Base-by-base conservation (phyloP, 1,140 invertebrate genomes). In the Pseudomyrmex gracilis region DNA sequence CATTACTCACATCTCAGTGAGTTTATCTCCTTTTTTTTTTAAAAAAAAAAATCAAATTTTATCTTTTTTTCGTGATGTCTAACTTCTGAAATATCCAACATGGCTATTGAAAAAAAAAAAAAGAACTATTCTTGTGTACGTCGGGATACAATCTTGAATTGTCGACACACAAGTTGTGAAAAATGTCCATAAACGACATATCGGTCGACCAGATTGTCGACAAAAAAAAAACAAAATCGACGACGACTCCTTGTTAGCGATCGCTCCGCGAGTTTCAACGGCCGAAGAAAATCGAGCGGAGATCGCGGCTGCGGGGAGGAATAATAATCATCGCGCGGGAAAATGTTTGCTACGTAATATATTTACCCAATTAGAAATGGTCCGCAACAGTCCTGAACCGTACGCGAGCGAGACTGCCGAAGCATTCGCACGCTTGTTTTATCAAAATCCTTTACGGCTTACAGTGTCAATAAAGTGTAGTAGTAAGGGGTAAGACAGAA, bases 311-410 rank as follows among this genome's bases (percentile, higher is more conserved):
- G 55, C 2, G 43, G 66, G 43, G 34, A 24, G 34, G 34, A 34
- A 13, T 57, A 43, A 4, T n/a, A n/a, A n/a, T n/a, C 53, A 80
- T 60, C 34, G 7, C 66, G 66, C 66, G 66, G 7, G n/a, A n/a
- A 34, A n/a, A 34, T 34, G 34, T 13, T 51, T 15, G n/a, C 67
- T 70, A 70, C 34, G 64, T 43, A 70, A 80, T 71, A 80, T n/a
- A 43, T 80, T 80, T 77, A 77, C 34, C 80, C 84, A 74, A 84
- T 90, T 91, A 90, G 90, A 82, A 93, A 92, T 93, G 91, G 91
- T 92, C 92, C 91, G 86, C 86, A 88, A 90, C 89, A 93, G 92
- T 92, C 90, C 89, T 91, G 86, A 92, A 86, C 82, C 84, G 76
- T 80, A 58, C 76, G 76, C 76, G 73, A 74, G 45, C 57, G 43